Conservation (phyloP, 2,888 invertebrate genomes). For the Synanthedon vespiformis region DNA sequence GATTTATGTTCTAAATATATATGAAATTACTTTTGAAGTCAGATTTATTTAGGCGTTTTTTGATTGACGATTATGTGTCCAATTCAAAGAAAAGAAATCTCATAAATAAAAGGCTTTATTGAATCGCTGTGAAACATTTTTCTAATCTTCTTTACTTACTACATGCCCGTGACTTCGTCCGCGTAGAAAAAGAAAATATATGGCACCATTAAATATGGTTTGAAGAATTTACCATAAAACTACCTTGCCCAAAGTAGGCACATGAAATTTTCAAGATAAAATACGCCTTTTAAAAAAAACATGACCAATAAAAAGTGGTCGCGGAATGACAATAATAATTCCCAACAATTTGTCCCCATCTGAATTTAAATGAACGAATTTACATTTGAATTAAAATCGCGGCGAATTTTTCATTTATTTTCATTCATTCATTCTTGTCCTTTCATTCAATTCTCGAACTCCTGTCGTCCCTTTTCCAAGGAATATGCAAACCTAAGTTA, state of each 20-base stretch:
- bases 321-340: conserved; percentile 2
- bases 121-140: not conserved
- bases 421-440: conserved; percentile 1
- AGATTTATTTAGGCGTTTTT: not conserved
- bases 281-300: too few species aligned
- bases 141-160: too few species aligned
- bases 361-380: conserved; percentile 24
- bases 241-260: too few species aligned
- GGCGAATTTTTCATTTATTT: conserved; percentile 2
- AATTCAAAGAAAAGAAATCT: not conserved
- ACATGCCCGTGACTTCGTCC: too few species aligned
- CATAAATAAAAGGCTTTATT: not conserved
- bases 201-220: too few species aligned
- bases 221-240: too few species aligned
- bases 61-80: not conserved
- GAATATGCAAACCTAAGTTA: too few species aligned
- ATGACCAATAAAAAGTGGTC: not conserved
- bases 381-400: conserved; percentile 44
- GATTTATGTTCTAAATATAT: not conserved
- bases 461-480: too few species aligned
- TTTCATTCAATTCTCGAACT: conserved; percentile 1
- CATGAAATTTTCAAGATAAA: too few species aligned
- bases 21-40: not conserved
- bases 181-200: too few species aligned
- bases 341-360: conserved; percentile 1